These are phyloP conservation scores for Pseudomyrmex flavicornis DNA, from an alignment of 1,140 invertebrate species.

Conservation along the genomic window DNA sequence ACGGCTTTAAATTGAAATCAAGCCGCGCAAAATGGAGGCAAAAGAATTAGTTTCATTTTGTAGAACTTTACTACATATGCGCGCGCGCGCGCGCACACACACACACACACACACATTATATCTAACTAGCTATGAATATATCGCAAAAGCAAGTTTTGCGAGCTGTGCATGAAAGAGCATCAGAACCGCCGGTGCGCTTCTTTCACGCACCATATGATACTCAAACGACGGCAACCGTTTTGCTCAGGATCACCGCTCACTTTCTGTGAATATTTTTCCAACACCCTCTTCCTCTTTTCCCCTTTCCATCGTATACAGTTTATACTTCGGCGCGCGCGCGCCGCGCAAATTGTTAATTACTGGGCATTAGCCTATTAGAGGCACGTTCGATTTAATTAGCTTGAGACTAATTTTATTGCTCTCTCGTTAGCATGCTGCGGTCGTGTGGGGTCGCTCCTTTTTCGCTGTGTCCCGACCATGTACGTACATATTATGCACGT, in stretches of 20 bases:
- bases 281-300: not conserved
- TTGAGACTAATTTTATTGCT: slow-evolving; percentile 62
- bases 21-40: slow-evolving; percentile 8
- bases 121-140: slow-evolving; percentile 40
- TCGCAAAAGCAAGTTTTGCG: slow-evolving; percentile 28
- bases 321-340: slow-evolving; percentile 1
- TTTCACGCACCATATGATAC: slow-evolving; percentile 37
- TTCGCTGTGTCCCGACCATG: slow-evolving; percentile 31
- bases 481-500: slow-evolving; percentile 59
- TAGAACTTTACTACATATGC: slow-evolving; percentile 18
- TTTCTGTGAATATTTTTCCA: slow-evolving; percentile 41
- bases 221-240: slow-evolving; percentile 29
- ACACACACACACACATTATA: not conserved
- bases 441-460: slow-evolving; percentile 20
- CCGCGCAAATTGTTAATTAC: slow-evolving; percentile 54
- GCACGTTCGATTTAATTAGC: slow-evolving; percentile 64
- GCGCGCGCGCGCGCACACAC: not conserved
- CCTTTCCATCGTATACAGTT: not conserved
- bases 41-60: slow-evolving; percentile 40
- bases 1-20: too few relatives aligned
- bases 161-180: not conserved
- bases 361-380: slow-evolving; percentile 48
- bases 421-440: slow-evolving; percentile 50
- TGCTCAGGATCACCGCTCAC: not conserved
- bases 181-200: slow-evolving; percentile 9